Base-by-base conservation (phyloP, 2,113 vertebrate species). In the Mugil cephalus region DNA sequence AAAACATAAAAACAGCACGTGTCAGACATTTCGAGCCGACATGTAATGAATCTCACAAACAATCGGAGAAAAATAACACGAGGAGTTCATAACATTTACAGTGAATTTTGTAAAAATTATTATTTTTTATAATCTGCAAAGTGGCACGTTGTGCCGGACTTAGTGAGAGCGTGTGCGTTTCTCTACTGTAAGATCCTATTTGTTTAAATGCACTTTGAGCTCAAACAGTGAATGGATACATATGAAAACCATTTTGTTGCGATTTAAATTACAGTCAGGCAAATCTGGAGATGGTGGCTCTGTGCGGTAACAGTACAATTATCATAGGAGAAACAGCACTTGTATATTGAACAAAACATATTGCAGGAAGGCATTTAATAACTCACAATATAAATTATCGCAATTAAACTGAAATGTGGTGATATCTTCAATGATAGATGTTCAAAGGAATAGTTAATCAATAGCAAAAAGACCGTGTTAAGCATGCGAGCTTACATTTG, bases 401-500 rank as follows among this genome's bases (percentile, higher is more conserved):
- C 10, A 58, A 42, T 7, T 1, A 3, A 24, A 48, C 34, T 43
- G 10, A 1, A 24, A 19, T 11, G 17, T 21, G 5, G 24, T 5
- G 2, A 17, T 15, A 53, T 6, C 17, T 35, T 15, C 43, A 69
- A 10, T 65, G 50, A 40, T 17, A 45, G n/a, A 66, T 39, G n/a
- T 40, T 54, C 13, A 21, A 40, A 12, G 0, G 4, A 1, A 48
- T 7, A 34, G 39, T 34, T 30, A 42, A 59, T 50, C 67, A 21
- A 14, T 7, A 21, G 8, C 11, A 42, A 60, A 10, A 43, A 35
- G 18, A 48, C 0, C 35, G 12, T 14, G 52, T 56, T 6, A 15
- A 40, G 50, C 18, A 65, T 10, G 13, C 77, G 65, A 78, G 62
- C 39, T 51, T 50, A 34, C 43, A 46, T 64, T 65, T 62, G 66